These are phyloP conservation scores for Caerostris darwini DNA, from an alignment of 1,140 invertebrate genomes.

Conservation along the genomic window DNA sequence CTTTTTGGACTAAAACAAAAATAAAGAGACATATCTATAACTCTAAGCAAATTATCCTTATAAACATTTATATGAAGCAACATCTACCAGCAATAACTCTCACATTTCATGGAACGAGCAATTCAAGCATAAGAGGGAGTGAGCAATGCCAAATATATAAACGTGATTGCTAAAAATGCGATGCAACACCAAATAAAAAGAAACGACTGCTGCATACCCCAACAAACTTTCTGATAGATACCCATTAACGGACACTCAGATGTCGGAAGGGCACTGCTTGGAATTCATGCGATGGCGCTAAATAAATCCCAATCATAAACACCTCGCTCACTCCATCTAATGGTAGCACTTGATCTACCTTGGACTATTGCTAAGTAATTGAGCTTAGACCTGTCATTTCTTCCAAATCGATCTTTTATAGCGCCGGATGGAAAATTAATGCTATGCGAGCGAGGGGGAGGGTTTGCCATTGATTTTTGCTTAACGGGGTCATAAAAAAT, in stretches of 20 bases:
- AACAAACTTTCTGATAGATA: background rate
- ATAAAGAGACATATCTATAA: too few relatives aligned
- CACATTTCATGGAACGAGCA: too few relatives aligned
- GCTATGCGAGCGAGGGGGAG: constrained; percentile 1
- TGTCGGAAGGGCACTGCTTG: background rate
- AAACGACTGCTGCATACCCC: background rate
- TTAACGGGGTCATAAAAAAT: constrained; percentile 62
- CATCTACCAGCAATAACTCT: too few relatives aligned
- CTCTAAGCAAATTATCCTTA: too few relatives aligned
- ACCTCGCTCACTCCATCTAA: constrained; percentile 24
- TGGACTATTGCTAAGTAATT: constrained; percentile 47
- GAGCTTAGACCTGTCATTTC: constrained; percentile 53
- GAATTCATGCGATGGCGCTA: constrained; percentile 14
- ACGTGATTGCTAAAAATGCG: too few relatives aligned
- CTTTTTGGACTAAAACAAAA: too few relatives aligned
- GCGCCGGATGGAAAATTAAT: constrained; percentile 59
- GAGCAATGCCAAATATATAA: too few relatives aligned
- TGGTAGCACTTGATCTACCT: constrained; percentile 26
- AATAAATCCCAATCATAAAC: constrained; percentile 63
- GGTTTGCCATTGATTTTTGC: constrained; percentile 47
- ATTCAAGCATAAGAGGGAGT: too few relatives aligned
- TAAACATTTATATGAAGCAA: too few relatives aligned
- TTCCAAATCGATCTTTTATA: constrained; percentile 62
- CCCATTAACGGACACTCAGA: constrained; percentile 25
- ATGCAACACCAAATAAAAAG: too few relatives aligned